Evolutionary conservation across 2,797 vertebrate species (phyloP).

Genomic region (Eospalax fontanierii): DNA sequence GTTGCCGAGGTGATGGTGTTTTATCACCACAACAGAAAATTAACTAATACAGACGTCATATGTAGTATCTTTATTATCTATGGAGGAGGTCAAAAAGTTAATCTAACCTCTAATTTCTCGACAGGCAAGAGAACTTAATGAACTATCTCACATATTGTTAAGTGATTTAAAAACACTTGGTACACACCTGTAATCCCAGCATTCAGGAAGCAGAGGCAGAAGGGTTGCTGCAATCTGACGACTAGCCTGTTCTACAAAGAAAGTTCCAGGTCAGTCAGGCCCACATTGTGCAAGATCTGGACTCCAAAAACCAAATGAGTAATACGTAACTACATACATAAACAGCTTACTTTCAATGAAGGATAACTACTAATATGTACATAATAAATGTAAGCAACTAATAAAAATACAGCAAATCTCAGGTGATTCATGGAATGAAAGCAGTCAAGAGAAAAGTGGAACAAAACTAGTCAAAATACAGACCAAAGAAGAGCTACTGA

Average conservation of each 20-base stretch:
- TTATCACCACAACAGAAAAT: no score
- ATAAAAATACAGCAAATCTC: background rate
- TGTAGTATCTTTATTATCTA: background rate
- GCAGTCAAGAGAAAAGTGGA: slow-evolving; percentile 1
- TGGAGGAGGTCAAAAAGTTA: background rate
- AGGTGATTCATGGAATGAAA: background rate
- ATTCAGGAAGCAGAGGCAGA: background rate
- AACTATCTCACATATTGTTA: background rate
- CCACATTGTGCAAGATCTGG: background rate
- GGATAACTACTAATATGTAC: background rate
- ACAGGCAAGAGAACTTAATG: background rate
- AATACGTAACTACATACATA: background rate
- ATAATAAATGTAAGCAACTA: slow-evolving; percentile 12
- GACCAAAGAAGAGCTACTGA: background rate
- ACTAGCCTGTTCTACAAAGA: background rate
- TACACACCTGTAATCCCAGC: background rate
- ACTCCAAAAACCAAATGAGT: background rate
- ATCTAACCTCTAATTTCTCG: slow-evolving; percentile 16
- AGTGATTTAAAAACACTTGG: background rate
- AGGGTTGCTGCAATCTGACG: background rate
- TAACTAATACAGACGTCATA: background rate
- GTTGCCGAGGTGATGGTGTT: no score
- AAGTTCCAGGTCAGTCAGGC: background rate
- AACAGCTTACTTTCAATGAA: background rate
- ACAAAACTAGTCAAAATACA: background rate